Percentiles rank a stretch among this genome's conserved stretches.
phyloP scores from a whole-genome alignment of 2,888 invertebrate species.

The Labia minor region DNA sequence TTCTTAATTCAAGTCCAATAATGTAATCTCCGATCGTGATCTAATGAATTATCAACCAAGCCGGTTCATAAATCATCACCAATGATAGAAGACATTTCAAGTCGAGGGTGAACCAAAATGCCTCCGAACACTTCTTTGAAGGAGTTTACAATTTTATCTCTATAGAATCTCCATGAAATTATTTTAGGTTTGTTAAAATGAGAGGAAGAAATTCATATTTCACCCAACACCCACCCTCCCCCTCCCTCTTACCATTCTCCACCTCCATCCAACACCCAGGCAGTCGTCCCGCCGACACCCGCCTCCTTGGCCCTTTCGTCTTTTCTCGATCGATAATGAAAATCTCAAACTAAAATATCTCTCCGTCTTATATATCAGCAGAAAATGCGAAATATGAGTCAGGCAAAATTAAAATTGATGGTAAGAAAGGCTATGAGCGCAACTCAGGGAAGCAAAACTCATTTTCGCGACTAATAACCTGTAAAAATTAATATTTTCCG shows the following conservation, averaged over 20 bases:
- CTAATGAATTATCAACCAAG: background rate
- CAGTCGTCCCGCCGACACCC: background rate
- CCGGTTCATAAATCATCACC: slow-evolving; percentile 13
- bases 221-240: background rate
- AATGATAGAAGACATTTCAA: slow-evolving; percentile 2
- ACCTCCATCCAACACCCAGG: too few relatives aligned
- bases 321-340: slow-evolving; percentile 13
- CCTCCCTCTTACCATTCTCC: too few relatives aligned
- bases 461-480: slow-evolving; percentile 4
- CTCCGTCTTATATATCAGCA: slow-evolving; percentile 13
- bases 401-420: slow-evolving; percentile 8
- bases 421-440: background rate
- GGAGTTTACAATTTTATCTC: slow-evolving; percentile 13
- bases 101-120: background rate
- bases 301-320: background rate
- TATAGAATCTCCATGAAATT: slow-evolving; percentile 13
- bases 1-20: background rate
- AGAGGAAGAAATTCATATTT: slow-evolving; percentile 13
- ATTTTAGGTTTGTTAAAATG: slow-evolving; percentile 13
- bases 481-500: slow-evolving; percentile 13
- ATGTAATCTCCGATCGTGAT: background rate
- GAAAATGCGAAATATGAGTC: slow-evolving; percentile 13
- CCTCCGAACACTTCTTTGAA: background rate
- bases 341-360: slow-evolving; percentile 8
- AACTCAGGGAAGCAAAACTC: background rate